Conservation (phyloP, 2,113 vertebrate species). For the Neodon shergylaensis region DNA sequence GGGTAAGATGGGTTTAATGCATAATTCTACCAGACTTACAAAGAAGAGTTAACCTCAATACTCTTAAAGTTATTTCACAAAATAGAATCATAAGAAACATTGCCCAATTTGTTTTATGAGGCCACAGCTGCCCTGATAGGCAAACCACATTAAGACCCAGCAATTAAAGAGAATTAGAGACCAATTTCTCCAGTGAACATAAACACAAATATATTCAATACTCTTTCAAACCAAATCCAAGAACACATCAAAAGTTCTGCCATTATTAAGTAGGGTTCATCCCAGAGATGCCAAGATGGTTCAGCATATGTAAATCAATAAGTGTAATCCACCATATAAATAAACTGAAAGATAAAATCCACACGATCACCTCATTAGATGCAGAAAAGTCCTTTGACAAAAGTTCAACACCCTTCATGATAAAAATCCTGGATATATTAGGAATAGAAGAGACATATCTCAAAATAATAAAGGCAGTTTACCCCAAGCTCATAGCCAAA, state of each 20-base stretch:
- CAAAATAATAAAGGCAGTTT: background rate
- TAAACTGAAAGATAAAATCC: background rate
- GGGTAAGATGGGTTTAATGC: background rate
- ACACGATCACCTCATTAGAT: background rate
- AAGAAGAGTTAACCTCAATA: background rate
- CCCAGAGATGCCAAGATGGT: background rate
- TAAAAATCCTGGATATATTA: background rate
- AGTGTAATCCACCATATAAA: background rate
- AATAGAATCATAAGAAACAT: background rate
- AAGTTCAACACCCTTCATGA: background rate
- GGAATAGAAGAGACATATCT: background rate
- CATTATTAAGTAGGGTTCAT: background rate
- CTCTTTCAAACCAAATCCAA: background rate
- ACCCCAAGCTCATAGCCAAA: background rate
- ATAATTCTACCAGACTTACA: background rate
- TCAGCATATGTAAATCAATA: background rate
- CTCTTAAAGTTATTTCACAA: background rate
- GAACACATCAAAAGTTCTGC: background rate
- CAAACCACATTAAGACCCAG: background rate
- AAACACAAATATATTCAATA: background rate
- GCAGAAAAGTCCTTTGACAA: background rate
- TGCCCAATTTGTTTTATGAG: background rate
- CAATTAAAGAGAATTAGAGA: background rate
- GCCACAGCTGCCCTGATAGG: background rate
- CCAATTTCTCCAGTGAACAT: background rate